These are phyloP conservation scores for Nomada ruficornis DNA, from an alignment of 2,888 invertebrate genomes.

Conservation along the genomic window DNA sequence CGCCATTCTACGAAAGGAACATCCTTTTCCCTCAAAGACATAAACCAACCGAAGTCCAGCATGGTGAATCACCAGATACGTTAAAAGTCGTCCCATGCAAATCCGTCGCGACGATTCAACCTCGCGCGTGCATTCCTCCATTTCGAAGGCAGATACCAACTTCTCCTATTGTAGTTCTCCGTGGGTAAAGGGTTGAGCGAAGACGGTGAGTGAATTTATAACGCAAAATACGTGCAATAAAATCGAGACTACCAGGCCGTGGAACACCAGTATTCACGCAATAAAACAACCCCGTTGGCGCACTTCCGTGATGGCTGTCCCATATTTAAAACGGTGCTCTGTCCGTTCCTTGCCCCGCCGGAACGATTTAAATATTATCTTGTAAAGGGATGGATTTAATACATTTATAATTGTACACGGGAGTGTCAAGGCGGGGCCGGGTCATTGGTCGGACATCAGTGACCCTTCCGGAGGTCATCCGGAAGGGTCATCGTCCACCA, in stretches of 20 bases:
- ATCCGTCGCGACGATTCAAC: slow-evolving; percentile 22
- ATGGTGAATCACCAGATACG: slow-evolving; percentile 17
- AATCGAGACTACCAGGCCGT: slow-evolving; percentile 65
- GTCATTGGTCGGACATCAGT: slow-evolving; percentile 83
- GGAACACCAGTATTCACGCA: slow-evolving; percentile 74
- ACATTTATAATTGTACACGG: slow-evolving; percentile 83
- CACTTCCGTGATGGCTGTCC: slow-evolving; percentile 54
- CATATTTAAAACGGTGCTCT: slow-evolving; percentile 18
- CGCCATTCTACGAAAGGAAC: background rate
- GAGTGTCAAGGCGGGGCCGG: slow-evolving; percentile 77
- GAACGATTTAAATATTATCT: slow-evolving; percentile 80
- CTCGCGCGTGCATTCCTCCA: slow-evolving; percentile 43
- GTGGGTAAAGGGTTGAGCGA: slow-evolving; percentile 57
- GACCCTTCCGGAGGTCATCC: slow-evolving; percentile 79
- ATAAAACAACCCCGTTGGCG: slow-evolving; percentile 68
- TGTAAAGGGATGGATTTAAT: slow-evolving; percentile 81
- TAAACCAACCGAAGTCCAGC: background rate
- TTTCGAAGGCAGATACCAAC: slow-evolving; percentile 25
- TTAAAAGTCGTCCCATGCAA: slow-evolving; percentile 42
- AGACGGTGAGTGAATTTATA: slow-evolving; percentile 77
- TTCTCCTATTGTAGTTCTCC: slow-evolving; percentile 19
- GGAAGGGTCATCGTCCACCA: slow-evolving; percentile 69
- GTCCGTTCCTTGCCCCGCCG: slow-evolving; percentile 69
- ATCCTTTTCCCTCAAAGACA: background rate
- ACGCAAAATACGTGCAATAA: slow-evolving; percentile 83